Evolutionary conservation across 2,797 vertebrate species (phyloP).

Genomic region (Limosa lapponica): DNA sequence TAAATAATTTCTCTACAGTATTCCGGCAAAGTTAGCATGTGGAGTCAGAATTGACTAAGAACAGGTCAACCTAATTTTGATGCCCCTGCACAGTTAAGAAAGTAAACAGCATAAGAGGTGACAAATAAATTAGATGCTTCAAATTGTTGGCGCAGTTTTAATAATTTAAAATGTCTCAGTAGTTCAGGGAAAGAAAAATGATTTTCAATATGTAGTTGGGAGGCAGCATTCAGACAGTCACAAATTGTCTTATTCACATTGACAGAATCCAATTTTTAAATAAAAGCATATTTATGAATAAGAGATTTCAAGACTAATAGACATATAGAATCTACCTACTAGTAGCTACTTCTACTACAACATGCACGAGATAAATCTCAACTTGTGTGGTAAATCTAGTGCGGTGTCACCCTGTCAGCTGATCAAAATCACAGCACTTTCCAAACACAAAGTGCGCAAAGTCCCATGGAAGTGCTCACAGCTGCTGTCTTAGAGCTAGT

Average conservation of each 20-base stretch:
- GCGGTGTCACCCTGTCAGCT: background rate
- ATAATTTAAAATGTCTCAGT: conserved; percentile 16
- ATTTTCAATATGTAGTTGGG: background rate
- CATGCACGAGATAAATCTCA: background rate
- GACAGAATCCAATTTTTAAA: conserved; percentile 6
- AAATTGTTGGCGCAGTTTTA: conserved; percentile 29
- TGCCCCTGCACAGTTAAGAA: background rate
- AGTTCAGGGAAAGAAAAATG: background rate
- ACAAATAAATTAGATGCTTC: conserved; percentile 48
- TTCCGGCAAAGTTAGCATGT: background rate
- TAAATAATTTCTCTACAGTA: background rate
- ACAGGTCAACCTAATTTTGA: background rate
- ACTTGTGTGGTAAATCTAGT: background rate
- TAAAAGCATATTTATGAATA: background rate
- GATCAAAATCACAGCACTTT: background rate
- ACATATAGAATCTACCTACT: background rate
- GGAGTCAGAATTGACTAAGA: background rate
- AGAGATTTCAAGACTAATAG: background rate
- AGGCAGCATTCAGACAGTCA: conserved; percentile 3
- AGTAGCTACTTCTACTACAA: background rate
- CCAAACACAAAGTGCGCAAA: background rate
- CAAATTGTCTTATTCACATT: background rate
- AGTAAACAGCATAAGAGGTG: conserved; percentile 15
- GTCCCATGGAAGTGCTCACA: background rate
- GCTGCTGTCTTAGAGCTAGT: background rate